Base-by-base conservation (phyloP, 2,797 vertebrate genomes). In the Poeciliopsis presidionis region DNA sequence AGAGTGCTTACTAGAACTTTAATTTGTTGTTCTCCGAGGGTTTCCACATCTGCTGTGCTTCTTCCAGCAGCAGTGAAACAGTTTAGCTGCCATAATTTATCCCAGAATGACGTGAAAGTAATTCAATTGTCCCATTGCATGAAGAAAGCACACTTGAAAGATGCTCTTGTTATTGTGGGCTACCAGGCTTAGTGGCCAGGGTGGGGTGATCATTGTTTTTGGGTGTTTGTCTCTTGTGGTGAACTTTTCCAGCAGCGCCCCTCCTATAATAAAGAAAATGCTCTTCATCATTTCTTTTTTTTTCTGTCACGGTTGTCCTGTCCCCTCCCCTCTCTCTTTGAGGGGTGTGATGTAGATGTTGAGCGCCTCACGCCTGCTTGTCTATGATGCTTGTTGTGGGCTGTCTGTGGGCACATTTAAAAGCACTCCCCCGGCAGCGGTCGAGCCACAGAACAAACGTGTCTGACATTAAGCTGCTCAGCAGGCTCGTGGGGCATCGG, bases 361-460 rank as follows among this genome's bases (percentile, higher is more conserved):
- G 80, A 53, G 86, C 61, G 85, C 87, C 70, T 87, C 91, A 83
- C 80, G 71, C 89, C 91, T 87, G 78, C 89, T 89, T 87, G 90
- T 93, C 92, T 93, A 88, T 76, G 87, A 88, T 86, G 88, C 94
- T 93, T 91, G 93, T 94, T 94, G 94, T 91, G 93, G 94, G 89
- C 85, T 88, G 86, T 93, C 91, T 92, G 93, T 12, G 94, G 94
- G 86, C 79, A 59, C 88, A 55, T 95, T 95, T 94, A 91, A 92
- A 91, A 86, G 87, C 75, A 36, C 86, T 84, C 90, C 82, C 88
- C 91, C 75, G 80, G 91, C 95, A 92, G 94, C 83, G 90, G 92
- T 93, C 45, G 87, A 93, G 91, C 95, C 93, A 61, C 92, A 94
- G 89, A 94, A 90, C 91, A 93, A 93, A 93, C 90, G 89, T 87